Conservation (phyloP, 2,888 invertebrate species). For the Xylocampa areola region DNA sequence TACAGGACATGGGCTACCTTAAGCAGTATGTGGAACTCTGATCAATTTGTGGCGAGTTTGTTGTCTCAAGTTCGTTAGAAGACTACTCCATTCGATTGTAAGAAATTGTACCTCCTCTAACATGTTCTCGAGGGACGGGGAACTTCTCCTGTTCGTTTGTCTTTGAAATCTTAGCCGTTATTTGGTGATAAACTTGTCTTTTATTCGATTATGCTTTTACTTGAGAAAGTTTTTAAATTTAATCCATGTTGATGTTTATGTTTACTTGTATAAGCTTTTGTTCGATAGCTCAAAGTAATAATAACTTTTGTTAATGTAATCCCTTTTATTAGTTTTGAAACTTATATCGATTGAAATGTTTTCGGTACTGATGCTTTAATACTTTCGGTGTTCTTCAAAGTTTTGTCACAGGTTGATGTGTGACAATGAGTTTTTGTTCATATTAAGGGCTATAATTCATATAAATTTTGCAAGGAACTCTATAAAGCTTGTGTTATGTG, state of each 20-base stretch:
- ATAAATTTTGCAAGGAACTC: no score
- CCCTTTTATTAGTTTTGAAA: neutral
- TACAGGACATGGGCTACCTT: no score
- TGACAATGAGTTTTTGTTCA: no score
- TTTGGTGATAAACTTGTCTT: conserved; percentile 15
- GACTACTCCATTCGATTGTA: conserved; percentile 23
- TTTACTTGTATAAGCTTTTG: conserved; percentile 9
- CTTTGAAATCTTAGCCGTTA: conserved; percentile 19
- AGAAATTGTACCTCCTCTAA: conserved; percentile 3
- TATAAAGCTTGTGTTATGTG: no score
- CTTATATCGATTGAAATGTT: neutral
- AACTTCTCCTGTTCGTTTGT: conserved; percentile 19
- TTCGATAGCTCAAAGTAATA: neutral
- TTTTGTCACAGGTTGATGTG: no score
- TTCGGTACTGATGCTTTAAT: neutral
- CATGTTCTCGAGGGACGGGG: conserved; percentile 8
- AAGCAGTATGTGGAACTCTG: neutral
- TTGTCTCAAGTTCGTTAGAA: conserved; percentile 17
- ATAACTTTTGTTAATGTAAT: neutral
- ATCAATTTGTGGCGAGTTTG: neutral
- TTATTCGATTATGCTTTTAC: conserved; percentile 22
- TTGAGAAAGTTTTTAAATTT: conserved; percentile 7
- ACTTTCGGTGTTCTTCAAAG: no score
- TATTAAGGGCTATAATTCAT: no score
- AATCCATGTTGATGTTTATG: conserved; percentile 7